These are phyloP conservation scores for Spondyliosoma cantharus DNA, from an alignment of 2,797 vertebrate species.

Conservation along the genomic window DNA sequence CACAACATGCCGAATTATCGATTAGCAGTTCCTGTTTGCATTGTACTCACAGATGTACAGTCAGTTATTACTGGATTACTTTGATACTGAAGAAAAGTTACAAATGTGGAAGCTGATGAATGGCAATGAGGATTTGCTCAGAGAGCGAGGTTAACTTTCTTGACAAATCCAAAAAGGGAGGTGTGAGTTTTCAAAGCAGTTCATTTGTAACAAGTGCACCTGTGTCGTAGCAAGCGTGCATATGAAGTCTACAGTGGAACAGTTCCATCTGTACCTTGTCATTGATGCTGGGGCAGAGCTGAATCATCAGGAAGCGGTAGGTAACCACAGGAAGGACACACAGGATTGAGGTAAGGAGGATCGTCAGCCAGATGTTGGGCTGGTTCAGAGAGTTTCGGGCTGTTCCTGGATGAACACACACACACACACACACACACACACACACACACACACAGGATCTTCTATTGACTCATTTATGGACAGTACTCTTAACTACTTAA, in stretches of 20 bases:
- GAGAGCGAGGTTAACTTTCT: not conserved
- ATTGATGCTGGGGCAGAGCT: constrained; percentile 87
- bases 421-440: constrained; percentile 16
- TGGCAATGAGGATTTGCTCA: not conserved
- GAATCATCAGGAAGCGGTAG: constrained; percentile 87
- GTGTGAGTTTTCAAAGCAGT: not conserved
- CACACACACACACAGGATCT: not conserved
- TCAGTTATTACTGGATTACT: not conserved
- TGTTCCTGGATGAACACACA: constrained; percentile 83
- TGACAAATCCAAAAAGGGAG: rapidly evolving
- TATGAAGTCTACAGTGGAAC: not conserved
- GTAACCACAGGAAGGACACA: constrained; percentile 89
- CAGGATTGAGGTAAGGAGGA: constrained; percentile 88
- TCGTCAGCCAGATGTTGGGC: constrained; percentile 88
- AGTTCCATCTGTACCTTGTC: constrained; percentile 86
- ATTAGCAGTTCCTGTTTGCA: not conserved
- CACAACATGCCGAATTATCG: not conserved
- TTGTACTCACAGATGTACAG: too few relatives aligned
- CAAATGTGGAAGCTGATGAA: not conserved
- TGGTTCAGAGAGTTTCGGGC: constrained; percentile 89
- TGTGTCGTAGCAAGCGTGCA: not conserved
- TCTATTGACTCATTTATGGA: not conserved
- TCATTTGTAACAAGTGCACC: rapidly evolving
- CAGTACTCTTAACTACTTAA: too few relatives aligned
- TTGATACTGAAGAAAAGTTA: not conserved